Percentiles rank a stretch among this genome's conserved stretches.
Evolutionary conservation across 2,888 invertebrate genomes (phyloP).

Genomic region (Heteromurus nitidus): DNA sequence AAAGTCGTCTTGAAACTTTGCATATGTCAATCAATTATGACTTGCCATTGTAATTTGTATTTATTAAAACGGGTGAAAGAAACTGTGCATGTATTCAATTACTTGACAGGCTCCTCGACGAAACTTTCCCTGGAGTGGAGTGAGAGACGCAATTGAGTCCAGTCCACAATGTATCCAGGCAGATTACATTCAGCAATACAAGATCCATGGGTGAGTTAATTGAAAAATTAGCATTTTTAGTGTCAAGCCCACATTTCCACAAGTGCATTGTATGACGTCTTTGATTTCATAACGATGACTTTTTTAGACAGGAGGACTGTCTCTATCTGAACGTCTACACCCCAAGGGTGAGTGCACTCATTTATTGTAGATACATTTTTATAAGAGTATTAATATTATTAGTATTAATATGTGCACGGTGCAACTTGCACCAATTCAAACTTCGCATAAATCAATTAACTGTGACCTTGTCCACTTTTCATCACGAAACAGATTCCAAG

Average conservation of each 20-base stretch:
- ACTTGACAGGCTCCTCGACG: constrained; percentile 60
- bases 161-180: constrained; percentile 71
- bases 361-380: too few relatives aligned
- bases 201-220: constrained; percentile 53
- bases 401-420: too few relatives aligned
- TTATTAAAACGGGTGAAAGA: background rate
- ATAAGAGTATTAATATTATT: too few relatives aligned
- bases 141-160: constrained; percentile 67
- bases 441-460: too few relatives aligned
- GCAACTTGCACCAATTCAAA: too few relatives aligned
- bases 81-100: too few relatives aligned
- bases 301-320: constrained; percentile 69
- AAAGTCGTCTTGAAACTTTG: too few relatives aligned
- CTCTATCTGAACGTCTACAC: constrained; percentile 69
- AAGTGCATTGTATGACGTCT: background rate
- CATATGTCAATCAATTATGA: constrained; percentile 1
- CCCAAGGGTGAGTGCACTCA: constrained; percentile 19
- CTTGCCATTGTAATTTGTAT: background rate
- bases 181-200: constrained; percentile 69
- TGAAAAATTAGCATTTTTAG: too few relatives aligned
- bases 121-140: constrained; percentile 67
- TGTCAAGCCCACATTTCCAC: background rate
- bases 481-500: constrained; percentile 37
- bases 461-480: too few relatives aligned
- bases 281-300: background rate